These are phyloP conservation scores for Luscinia luscinia DNA, from an alignment of 2,797 vertebrate genomes.

Conservation along the genomic window DNA sequence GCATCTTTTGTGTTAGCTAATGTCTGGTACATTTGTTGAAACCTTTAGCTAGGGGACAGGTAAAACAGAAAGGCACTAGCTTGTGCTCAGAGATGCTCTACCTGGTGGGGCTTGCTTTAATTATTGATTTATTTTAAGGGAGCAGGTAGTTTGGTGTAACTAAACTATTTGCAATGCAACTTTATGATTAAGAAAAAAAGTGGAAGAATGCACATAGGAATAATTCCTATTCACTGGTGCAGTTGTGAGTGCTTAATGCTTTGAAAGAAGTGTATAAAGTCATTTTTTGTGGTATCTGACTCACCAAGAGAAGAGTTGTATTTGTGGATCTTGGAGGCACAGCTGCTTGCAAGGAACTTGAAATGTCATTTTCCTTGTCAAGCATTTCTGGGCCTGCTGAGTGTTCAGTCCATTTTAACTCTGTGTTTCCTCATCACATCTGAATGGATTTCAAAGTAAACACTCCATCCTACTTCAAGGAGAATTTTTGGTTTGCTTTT, in stretches of 20 bases:
- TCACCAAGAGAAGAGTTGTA: background rate
- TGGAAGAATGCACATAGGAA: background rate
- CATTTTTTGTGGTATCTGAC: background rate
- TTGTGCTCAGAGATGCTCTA: background rate
- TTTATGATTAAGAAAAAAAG: background rate
- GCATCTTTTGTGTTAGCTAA: background rate
- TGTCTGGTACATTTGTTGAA: background rate
- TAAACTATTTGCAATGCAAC: background rate
- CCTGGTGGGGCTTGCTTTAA: background rate
- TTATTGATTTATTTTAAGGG: background rate
- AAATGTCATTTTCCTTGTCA: background rate
- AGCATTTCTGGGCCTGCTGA: background rate
- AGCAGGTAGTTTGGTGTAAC: background rate
- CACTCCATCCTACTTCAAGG: background rate
- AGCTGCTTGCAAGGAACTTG: background rate
- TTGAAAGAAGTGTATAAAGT: background rate
- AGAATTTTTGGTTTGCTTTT: background rate
- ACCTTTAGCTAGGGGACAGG: background rate
- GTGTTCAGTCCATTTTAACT: background rate
- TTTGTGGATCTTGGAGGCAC: background rate
- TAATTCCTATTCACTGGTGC: background rate
- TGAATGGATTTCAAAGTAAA: background rate
- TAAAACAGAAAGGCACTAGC: background rate
- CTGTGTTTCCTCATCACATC: background rate
- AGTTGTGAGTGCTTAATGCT: background rate